Evolutionary conservation across 35 echinoderm and acorn worm species (phyloP), one percentile per base, ranked within the genome.

Genomic region (Heliocidaris tuberculata): DNA sequence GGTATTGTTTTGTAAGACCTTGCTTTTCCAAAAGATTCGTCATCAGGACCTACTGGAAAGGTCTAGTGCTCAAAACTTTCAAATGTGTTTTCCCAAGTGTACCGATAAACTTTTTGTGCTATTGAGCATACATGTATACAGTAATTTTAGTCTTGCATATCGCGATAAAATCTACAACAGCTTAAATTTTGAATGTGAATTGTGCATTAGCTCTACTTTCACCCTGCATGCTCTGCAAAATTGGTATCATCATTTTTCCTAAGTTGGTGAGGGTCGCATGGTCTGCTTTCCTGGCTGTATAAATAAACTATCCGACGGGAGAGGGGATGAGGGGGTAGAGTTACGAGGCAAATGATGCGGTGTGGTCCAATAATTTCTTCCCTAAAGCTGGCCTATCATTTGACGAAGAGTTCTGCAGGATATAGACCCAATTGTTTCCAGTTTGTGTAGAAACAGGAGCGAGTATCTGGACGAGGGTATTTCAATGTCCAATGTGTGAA

Each of bases 161-260:
- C 50, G 12, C 1, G 52, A 56, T 56, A 56, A 56, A 56, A 56
- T 56, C 52, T 56, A 11, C 52, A 12, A 11, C 11, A 56, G 52
- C 15, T 56, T 56, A 56, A 2, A 10, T 56, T 56, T 12, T 15
- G 52, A 56, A 78, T 78, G 65, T 78, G 65, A 7, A 78, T n/a
- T 27, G 65, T 19, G 8, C 27, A 6, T 78, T 19, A 56, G 52
- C 52, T 12, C 52, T 6, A 56, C 15, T 13, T 56, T 10, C 52
- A 56, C 1, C 52, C 21, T 78, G 65, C 65, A 78, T n/a, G 65
- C 65, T 78, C 21, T 78, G 65, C 65, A 78, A 78, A 78, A 78
- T 78, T 78, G 65, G 65, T 19, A 78, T 78, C 65, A 78, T 78
- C 65, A 78, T 78, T 78, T 78, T 78, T 78, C 60, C 65, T 78